Conservation (phyloP, 2,113 vertebrate species). For the Platichthys flesus region DNA sequence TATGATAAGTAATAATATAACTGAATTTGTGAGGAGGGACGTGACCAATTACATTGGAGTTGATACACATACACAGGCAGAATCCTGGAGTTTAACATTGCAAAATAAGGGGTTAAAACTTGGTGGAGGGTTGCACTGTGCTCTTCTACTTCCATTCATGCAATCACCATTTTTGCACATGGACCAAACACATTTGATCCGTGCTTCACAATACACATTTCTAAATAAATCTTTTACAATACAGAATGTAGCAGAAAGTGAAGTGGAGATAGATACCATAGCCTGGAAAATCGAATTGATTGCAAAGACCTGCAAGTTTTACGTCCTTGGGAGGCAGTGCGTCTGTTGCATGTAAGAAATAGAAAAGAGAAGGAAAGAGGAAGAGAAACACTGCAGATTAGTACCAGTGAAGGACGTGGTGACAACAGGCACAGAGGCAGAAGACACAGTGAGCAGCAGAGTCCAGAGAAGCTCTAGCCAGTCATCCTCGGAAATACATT, state of each 20-base stretch:
- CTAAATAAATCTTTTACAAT: not conserved
- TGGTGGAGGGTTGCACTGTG: not conserved
- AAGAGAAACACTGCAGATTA: conserved; percentile 8
- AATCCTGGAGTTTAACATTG: not conserved
- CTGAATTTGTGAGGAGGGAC: too few species aligned
- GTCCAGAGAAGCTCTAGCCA: conserved; percentile 70
- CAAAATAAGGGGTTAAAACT: not conserved
- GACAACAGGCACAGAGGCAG: conserved; percentile 34
- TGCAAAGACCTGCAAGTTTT: conserved; percentile 86
- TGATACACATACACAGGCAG: too few species aligned
- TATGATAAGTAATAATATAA: too few species aligned
- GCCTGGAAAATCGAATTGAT: conserved; percentile 82
- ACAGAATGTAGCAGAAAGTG: conserved; percentile 4
- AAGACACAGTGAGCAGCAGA: conserved; percentile 52
- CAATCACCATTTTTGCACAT: not conserved
- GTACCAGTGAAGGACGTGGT: conserved; percentile 14
- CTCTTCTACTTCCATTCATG: not conserved
- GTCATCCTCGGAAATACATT: conserved; percentile 26
- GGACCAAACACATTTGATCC: not conserved
- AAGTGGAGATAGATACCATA: conserved; percentile 79
- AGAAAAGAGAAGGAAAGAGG: conserved; percentile 49
- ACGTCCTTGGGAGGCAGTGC: conserved; percentile 83
- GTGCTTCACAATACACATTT: not conserved
- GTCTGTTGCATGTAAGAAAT: conserved; percentile 78
- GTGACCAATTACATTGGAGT: too few species aligned